Conservation (phyloP, 2,797 vertebrate species). For the Ctenopoma multispine region DNA sequence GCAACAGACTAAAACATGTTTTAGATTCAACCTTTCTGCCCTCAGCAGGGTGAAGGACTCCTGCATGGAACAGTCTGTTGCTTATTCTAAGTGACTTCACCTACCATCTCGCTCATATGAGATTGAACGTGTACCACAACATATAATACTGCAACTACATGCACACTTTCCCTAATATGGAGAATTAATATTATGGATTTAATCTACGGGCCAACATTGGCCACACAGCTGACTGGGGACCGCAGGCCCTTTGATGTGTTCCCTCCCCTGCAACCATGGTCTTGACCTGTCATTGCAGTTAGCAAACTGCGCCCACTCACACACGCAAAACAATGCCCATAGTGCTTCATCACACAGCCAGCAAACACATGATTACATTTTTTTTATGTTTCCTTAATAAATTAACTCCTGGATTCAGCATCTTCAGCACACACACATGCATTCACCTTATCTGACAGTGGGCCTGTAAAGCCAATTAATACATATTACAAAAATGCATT, state of each 20-base stretch:
- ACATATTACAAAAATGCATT: background rate
- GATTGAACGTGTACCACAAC: background rate
- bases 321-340: background rate
- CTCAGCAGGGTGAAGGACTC: background rate
- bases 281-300: slow-evolving; percentile 37
- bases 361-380: background rate
- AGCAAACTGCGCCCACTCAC: slow-evolving; percentile 12
- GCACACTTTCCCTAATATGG: background rate
- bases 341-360: background rate
- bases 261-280: slow-evolving; percentile 5
- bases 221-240: slow-evolving; percentile 1
- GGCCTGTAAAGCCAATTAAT: background rate
- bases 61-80: background rate
- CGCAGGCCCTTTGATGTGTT: slow-evolving; percentile 4
- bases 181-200: no score
- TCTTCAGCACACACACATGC: background rate
- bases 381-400: background rate
- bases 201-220: slow-evolving; percentile 1
- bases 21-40: background rate
- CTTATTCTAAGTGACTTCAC: background rate
- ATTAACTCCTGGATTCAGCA: background rate
- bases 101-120: background rate
- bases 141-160: background rate
- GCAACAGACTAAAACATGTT: background rate
- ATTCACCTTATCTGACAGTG: slow-evolving; percentile 3